Evolutionary conservation across 1,140 invertebrate genomes (phyloP).

Genomic region (Chymomyza costata): DNA sequence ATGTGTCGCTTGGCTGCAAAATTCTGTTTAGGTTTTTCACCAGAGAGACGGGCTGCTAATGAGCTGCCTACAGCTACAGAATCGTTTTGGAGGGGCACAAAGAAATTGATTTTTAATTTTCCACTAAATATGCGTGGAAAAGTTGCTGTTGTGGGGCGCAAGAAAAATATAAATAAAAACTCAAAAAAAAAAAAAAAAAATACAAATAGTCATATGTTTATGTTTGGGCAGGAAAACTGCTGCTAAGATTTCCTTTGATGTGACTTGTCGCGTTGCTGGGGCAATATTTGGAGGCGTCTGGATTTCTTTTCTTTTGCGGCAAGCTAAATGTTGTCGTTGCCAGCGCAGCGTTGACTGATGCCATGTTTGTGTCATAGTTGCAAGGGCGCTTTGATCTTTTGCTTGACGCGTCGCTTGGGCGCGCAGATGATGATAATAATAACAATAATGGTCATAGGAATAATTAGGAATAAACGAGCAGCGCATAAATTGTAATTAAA

Average conservation of each 20-base stretch:
- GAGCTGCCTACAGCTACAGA: slow-evolving; percentile 24
- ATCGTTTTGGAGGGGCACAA: slow-evolving; percentile 7
- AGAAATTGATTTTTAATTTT: slow-evolving; percentile 65
- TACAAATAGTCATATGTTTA: slow-evolving; percentile 44
- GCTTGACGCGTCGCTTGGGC: slow-evolving; percentile 2
- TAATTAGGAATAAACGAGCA: slow-evolving; percentile 18
- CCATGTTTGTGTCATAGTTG: slow-evolving; percentile 52
- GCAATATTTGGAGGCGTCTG: neutral
- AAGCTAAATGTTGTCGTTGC: too few species aligned
- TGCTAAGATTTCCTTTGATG: slow-evolving; percentile 65
- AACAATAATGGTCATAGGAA: slow-evolving; percentile 34
- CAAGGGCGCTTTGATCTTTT: slow-evolving; percentile 57
- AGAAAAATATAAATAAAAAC: too few species aligned
- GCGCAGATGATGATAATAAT: slow-evolving; percentile 47
- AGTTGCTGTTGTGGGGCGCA: neutral
- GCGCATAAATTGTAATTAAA: slow-evolving; percentile 68
- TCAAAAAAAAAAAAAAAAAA: slow-evolving; percentile 17
- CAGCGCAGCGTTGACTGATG: slow-evolving; percentile 11
- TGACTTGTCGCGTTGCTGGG: too few species aligned
- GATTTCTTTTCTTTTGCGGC: too few species aligned
- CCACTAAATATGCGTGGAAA: slow-evolving; percentile 2
- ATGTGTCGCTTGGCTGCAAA: slow-evolving; percentile 54
- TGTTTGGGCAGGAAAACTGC: slow-evolving; percentile 57
- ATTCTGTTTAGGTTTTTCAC: slow-evolving; percentile 45
- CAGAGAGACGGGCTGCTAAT: slow-evolving; percentile 42